A percentile compares a stretch with the other conserved stretches of the same genome.
Conservation (phyloP, 2,797 vertebrate species). For the Chiloscyllium punctatum region DNA sequence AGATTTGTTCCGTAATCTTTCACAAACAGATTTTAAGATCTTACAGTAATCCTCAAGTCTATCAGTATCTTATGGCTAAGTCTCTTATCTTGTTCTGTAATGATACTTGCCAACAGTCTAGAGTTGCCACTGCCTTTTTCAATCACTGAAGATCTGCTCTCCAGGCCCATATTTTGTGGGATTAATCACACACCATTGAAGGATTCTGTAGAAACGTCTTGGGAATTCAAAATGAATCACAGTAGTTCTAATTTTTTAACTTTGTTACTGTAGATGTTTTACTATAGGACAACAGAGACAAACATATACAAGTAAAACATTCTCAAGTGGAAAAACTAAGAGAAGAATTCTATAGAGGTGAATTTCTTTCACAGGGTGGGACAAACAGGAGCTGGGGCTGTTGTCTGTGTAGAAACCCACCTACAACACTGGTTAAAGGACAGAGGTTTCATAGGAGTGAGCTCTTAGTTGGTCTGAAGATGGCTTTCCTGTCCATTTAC, state of each 20-base stretch:
- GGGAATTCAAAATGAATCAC: neutral
- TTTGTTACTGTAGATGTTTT: neutral
- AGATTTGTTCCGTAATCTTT: neutral
- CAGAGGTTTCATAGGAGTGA: neutral
- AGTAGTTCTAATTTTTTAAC: neutral
- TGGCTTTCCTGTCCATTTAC: neutral
- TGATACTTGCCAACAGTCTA: neutral
- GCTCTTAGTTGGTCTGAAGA: neutral
- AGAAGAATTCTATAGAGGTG: neutral
- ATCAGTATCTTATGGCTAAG: neutral
- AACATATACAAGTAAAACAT: neutral
- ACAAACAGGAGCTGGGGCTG: neutral
- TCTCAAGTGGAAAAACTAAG: neutral
- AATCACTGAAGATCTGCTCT: neutral
- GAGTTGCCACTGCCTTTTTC: neutral
- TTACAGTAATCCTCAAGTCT: neutral
- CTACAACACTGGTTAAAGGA: neutral
- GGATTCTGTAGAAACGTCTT: neutral
- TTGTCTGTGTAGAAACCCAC: neutral
- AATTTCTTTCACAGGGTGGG: neutral
- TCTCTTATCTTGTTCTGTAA: neutral
- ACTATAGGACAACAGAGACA: neutral
- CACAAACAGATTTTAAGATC: neutral
- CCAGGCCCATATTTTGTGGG: neutral
- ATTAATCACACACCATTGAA: constrained; percentile 12